Percentiles rank a stretch among this genome's conserved stretches.
These are phyloP conservation scores for Lanistes nyassanus DNA, from an alignment of 1,140 invertebrate species.

Conservation along the genomic window DNA sequence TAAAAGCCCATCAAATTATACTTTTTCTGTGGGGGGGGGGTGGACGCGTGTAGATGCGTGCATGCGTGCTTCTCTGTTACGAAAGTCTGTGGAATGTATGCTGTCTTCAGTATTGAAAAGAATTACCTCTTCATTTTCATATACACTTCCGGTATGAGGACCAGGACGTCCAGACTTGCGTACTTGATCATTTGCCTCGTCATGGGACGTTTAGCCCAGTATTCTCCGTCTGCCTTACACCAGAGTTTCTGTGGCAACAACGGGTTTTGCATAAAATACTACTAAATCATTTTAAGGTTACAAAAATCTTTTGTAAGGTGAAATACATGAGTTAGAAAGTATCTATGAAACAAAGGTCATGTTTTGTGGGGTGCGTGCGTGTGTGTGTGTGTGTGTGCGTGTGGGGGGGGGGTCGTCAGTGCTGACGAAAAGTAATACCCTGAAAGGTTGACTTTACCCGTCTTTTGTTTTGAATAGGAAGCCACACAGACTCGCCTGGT, in stretches of 20 bases:
- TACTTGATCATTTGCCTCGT: conserved; percentile 93
- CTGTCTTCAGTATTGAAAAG: too few relatives aligned
- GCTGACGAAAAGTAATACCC: too few relatives aligned
- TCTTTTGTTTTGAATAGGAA: too few relatives aligned
- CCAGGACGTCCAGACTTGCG: conserved; percentile 88
- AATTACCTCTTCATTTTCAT: conserved; percentile 76
- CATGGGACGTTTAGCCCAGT: conserved; percentile 89
- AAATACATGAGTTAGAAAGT: not conserved
- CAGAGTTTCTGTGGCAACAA: conserved; percentile 66
- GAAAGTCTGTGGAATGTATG: too few relatives aligned
- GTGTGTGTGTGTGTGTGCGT: not conserved
- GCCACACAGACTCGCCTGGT: too few relatives aligned
- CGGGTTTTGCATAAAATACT: not conserved
- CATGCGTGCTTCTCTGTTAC: too few relatives aligned
- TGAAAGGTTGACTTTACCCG: too few relatives aligned
- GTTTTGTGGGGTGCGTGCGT: not conserved
- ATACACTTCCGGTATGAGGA: conserved; percentile 87
- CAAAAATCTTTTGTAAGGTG: not conserved
- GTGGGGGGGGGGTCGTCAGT: too few relatives aligned
- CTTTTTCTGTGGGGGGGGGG: too few relatives aligned
- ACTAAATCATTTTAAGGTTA: not conserved
- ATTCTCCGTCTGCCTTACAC: conserved; percentile 88
- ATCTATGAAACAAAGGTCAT: not conserved
- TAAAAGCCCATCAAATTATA: too few relatives aligned
- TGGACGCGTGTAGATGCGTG: too few relatives aligned